Conservation (phyloP, 2,113 vertebrate species). For the Neoarius graeffei region DNA sequence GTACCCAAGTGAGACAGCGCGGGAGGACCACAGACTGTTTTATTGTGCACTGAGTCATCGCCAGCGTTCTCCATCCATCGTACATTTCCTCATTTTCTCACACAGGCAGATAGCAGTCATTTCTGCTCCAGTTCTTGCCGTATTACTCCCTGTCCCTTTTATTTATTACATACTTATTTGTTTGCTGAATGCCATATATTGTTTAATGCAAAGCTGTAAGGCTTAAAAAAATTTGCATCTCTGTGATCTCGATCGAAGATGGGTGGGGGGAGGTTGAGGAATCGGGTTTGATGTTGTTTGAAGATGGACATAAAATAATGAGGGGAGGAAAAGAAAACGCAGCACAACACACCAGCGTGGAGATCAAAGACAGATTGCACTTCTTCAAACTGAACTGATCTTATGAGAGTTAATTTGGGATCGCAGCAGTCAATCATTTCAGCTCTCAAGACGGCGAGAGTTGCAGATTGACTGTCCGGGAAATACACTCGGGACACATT, state of each 20-base stretch:
- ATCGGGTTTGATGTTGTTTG: conserved; percentile 48
- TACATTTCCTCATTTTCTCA: not conserved
- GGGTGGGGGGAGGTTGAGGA: not conserved
- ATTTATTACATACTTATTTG: not conserved
- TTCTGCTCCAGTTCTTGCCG: not conserved
- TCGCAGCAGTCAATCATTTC: conserved; percentile 38
- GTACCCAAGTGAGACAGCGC: not conserved
- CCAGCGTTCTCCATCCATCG: not conserved
- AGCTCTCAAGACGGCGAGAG: not conserved
- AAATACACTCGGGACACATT: not conserved
- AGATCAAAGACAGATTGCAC: conserved; percentile 34
- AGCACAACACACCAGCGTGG: not conserved
- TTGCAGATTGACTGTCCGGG: conserved; percentile 9
- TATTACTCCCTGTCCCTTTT: not conserved
- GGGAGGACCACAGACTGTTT: not conserved
- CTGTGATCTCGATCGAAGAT: conserved; percentile 17
- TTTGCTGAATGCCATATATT: not conserved
- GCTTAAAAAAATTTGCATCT: not conserved
- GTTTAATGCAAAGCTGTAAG: conserved; percentile 7
- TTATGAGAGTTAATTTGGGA: conserved; percentile 25
- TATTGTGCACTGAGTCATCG: not conserved
- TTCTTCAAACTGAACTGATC: conserved; percentile 2
- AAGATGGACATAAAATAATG: conserved; percentile 53
- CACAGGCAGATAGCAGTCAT: not conserved
- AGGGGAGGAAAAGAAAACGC: conserved; percentile 27